Base-by-base conservation (phyloP, 2,113 vertebrate species). In the Vimba vimba region DNA sequence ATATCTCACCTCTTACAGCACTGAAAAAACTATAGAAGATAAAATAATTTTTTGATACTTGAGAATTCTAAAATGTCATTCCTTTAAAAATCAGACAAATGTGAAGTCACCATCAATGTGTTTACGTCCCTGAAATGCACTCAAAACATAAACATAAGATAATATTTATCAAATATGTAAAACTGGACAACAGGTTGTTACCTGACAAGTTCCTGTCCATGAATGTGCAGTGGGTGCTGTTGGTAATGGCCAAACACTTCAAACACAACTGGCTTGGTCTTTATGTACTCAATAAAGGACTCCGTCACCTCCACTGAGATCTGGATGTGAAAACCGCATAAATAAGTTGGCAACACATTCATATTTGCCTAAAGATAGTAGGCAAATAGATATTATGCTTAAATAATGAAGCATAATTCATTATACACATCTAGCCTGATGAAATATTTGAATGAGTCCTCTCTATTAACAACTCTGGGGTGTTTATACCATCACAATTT, bases 231-330 rank as follows among this genome's bases (percentile, higher is more conserved):
- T 1, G 97, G 97, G 81, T 99, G 97, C 90, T 98, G 97, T 92
- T 99, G 98, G 86, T 98, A 99, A 91, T 99, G 98, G 0, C 98
- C 98, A 43, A 99, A 99, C 85, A 99, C 98, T 90, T 99, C 98
- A 91, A 99, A 99, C 73, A 99, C 98, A 10, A 99, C 96, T 0
- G 98, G 98, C 62, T 99, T 99, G 79, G 91, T 96, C 94, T 97
- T 99, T 91, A 99, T 97, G 87, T 99, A 97, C 57, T 99, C 98
- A 73, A 97, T 96, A 90, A 99, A 99, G 0, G 98, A 99, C 89
- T 99, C 97, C 0, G 97, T 99, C 89, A 99, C 96, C 92, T 99
- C 97, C 77, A 99, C 97, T 6, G 97, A 97, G 92, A 99, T 94
- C 98, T 99, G 88, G 10, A 83, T 86, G 39, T 64, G 79, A 47